Percentiles rank a stretch among this genome's conserved stretches.
phyloP scores from a whole-genome alignment of 2,888 invertebrate genomes.

The Argyra leucocephala region DNA sequence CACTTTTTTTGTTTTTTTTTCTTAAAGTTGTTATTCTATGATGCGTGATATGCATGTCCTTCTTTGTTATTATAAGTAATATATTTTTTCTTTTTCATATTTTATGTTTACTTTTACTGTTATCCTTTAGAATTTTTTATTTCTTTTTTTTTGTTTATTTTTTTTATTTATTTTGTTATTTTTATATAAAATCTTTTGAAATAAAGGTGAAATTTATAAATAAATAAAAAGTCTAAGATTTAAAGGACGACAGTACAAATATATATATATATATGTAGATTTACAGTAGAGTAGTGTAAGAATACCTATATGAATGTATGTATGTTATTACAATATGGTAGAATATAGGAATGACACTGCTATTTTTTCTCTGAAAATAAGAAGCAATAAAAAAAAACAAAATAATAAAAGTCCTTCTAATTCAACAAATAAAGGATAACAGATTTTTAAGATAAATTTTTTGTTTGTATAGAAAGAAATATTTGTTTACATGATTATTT shows the following conservation, averaged over 20 bases:
- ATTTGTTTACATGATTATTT: too few relatives aligned
- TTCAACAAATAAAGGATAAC: too few relatives aligned
- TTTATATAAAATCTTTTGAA: neutral
- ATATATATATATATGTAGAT: too few relatives aligned
- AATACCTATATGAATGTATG: too few relatives aligned
- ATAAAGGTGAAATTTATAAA: neutral
- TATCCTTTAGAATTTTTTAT: neutral
- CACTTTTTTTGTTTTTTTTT: neutral
- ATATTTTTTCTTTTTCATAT: neutral
- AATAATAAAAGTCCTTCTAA: too few relatives aligned
- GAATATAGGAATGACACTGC: too few relatives aligned
- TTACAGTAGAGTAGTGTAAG: too few relatives aligned
- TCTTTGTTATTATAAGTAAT: neutral
- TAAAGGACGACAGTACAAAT: neutral
- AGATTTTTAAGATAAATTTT: too few relatives aligned
- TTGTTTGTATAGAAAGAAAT: too few relatives aligned
- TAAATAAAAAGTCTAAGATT: neutral
- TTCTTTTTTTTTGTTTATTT: neutral
- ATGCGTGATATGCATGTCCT: constrained; percentile 6
- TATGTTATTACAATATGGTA: too few relatives aligned
- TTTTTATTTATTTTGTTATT: neutral
- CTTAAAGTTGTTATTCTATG: neutral
- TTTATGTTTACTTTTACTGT: neutral
- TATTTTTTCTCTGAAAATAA: too few relatives aligned
- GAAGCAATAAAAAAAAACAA: too few relatives aligned